phyloP scores from a whole-genome alignment of 2,797 vertebrate genomes.

The Fringilla coelebs region DNA sequence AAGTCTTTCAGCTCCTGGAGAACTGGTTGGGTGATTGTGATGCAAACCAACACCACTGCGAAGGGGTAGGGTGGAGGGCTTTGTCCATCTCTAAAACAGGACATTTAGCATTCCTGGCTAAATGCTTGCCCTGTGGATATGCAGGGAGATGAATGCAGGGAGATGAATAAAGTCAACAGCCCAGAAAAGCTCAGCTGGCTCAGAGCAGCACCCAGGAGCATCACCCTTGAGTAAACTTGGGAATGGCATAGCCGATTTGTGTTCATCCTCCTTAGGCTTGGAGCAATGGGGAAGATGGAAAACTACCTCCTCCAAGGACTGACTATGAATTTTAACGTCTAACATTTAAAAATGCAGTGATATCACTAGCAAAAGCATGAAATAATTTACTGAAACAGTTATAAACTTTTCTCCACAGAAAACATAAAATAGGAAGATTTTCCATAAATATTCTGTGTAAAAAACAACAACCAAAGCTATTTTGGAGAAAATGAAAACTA shows the following conservation, averaged over 20 bases:
- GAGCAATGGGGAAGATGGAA: not conserved
- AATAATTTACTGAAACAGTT: not conserved
- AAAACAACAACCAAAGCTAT: not conserved
- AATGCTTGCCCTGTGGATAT: not conserved
- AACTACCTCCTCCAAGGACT: not conserved
- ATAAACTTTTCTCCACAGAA: not conserved
- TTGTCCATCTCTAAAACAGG: not conserved
- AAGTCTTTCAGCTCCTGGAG: not conserved
- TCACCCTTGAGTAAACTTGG: not conserved
- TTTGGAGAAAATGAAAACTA: not conserved
- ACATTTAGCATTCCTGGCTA: not conserved
- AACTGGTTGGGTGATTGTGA: not conserved
- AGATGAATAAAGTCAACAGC: not conserved
- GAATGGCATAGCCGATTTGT: not conserved
- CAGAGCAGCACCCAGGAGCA: not conserved
- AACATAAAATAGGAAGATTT: not conserved
- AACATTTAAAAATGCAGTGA: not conserved
- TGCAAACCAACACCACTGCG: not conserved
- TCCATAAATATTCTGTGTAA: not conserved
- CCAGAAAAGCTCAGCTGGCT: not conserved
- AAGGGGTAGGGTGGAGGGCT: not conserved
- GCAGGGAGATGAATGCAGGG: not conserved
- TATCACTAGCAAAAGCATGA: not conserved
- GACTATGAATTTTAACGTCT: not conserved
- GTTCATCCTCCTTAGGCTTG: not conserved